Conservation (phyloP, 2,113 vertebrate genomes). For the Collichthys lucidus region DNA sequence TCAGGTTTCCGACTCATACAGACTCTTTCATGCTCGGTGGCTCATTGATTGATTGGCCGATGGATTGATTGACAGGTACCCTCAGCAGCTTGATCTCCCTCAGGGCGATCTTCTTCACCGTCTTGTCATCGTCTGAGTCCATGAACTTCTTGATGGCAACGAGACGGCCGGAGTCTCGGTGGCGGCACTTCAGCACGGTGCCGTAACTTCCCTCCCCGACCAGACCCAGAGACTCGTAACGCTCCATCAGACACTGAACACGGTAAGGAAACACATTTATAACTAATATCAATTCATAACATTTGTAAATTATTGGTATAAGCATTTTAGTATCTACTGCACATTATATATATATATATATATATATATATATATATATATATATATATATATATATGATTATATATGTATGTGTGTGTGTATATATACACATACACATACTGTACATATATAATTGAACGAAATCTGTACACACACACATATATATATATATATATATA, state of each 20-base stretch:
- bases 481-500: too few species aligned
- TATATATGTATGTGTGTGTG: too few species aligned
- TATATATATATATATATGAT: too few species aligned
- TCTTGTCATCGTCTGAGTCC: slow-evolving; percentile 89
- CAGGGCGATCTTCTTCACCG: slow-evolving; percentile 88
- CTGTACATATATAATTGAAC: too few species aligned
- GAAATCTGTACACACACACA: too few species aligned
- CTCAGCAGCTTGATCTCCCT: slow-evolving; percentile 76
- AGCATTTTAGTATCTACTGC: neutral
- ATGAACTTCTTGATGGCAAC: slow-evolving; percentile 93
- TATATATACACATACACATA: too few species aligned
- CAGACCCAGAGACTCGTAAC: slow-evolving; percentile 88
- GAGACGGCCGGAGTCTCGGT: slow-evolving; percentile 86
- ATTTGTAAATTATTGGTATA: neutral
- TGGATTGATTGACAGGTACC: slow-evolving; percentile 44
- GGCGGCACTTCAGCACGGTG: slow-evolving; percentile 88
- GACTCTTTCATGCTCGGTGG: neutral
- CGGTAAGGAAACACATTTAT: too few species aligned
- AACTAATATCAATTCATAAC: neutral
- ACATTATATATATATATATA: too few species aligned
- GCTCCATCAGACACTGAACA: slow-evolving; percentile 74
- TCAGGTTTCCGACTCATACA: slow-evolving; percentile 28
- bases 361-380: too few species aligned
- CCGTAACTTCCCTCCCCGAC: slow-evolving; percentile 92
- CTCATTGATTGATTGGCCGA: neutral